Evolutionary conservation across 2,113 vertebrate species (phyloP).

Genomic region (Sphaerodactylus townsendi): DNA sequence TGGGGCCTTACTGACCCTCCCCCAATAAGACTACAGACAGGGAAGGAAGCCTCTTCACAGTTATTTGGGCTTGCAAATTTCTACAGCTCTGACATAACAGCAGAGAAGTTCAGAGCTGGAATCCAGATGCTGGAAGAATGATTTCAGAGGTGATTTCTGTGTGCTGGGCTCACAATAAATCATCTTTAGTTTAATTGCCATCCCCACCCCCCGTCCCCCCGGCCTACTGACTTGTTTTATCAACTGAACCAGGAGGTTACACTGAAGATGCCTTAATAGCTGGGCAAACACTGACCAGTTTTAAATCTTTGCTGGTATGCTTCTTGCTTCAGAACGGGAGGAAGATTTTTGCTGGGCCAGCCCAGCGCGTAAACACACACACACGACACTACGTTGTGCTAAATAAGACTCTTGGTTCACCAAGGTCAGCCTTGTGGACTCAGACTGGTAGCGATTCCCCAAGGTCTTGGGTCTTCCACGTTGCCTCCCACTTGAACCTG

Average conservation of each 20-base stretch:
- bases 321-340: neutral
- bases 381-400: too few species aligned
- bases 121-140: neutral
- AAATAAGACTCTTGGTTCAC: too few species aligned
- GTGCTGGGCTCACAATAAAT: neutral
- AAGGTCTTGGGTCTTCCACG: too few species aligned
- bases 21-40: slow-evolving; percentile 47
- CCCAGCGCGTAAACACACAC: too few species aligned
- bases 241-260: too few species aligned
- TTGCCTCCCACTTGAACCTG: too few species aligned
- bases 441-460: too few species aligned
- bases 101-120: neutral
- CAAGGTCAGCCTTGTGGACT: too few species aligned
- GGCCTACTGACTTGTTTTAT: too few species aligned
- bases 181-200: neutral
- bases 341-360: neutral
- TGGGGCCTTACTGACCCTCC: slow-evolving; percentile 14
- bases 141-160: neutral
- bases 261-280: neutral
- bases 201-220: too few species aligned
- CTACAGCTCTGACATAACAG: neutral
- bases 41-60: slow-evolving; percentile 61
- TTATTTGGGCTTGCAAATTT: slow-evolving; percentile 56
- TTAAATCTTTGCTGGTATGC: neutral
- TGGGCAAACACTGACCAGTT: too few species aligned